phyloP scores from a whole-genome alignment of 2,888 invertebrate species.

The Zhuqinia jingwanae region DNA sequence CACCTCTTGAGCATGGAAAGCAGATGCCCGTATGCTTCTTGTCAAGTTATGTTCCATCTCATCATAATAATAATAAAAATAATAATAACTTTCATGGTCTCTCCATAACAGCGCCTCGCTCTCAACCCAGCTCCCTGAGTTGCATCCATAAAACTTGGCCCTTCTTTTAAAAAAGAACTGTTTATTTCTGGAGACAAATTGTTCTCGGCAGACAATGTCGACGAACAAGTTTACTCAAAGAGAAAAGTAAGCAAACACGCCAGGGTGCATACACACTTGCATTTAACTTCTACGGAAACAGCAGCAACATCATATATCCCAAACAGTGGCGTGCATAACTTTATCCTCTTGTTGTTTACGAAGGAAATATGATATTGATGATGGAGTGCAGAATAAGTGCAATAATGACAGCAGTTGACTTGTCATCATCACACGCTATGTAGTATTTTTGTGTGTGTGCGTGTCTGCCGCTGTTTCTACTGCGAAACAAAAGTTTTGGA shows the following conservation, averaged over 20 bases:
- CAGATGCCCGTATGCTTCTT: not conserved
- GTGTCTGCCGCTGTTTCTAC: not conserved
- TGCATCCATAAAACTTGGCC: not conserved
- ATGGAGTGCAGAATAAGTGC: conserved; percentile 1
- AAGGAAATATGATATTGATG: conserved; percentile 20
- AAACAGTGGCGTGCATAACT: no score
- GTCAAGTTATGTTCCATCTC: no score
- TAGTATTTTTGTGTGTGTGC: not conserved
- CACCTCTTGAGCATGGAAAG: not conserved
- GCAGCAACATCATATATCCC: no score
- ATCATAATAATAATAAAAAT: not conserved
- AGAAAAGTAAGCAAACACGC: no score
- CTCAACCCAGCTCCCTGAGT: not conserved
- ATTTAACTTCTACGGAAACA: no score
- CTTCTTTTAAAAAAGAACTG: conserved; percentile 3
- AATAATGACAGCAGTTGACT: conserved; percentile 49
- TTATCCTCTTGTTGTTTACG: no score
- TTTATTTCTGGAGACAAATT: conserved; percentile 37
- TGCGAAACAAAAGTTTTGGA: not conserved
- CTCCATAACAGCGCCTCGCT: not conserved
- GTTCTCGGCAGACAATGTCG: conserved; percentile 18
- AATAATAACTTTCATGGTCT: no score
- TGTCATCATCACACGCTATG: conserved; percentile 44
- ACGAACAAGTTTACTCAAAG: not conserved
- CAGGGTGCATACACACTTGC: no score